Percentiles rank a stretch among this genome's conserved stretches.
Evolutionary conservation across 2,888 invertebrate species (phyloP).

Genomic region (Andricus quercusramuli): DNA sequence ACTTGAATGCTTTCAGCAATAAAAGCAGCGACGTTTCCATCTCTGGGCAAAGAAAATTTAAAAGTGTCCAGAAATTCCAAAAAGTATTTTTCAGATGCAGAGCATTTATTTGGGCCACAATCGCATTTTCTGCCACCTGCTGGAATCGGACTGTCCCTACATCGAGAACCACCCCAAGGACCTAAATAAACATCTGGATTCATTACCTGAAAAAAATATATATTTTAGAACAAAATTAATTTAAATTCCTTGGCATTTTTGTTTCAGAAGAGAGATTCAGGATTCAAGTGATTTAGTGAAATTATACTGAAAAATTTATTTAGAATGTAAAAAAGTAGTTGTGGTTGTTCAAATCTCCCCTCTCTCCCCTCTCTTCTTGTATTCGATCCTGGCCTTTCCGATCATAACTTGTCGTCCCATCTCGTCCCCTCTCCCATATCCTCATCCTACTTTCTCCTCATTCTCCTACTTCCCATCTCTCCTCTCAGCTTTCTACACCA

Average conservation of each 20-base stretch:
- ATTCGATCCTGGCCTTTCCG: too few relatives aligned
- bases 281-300: too few relatives aligned
- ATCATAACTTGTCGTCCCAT: too few relatives aligned
- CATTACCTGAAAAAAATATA: conserved; percentile 84
- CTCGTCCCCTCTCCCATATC: too few relatives aligned
- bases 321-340: too few relatives aligned
- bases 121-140: conserved; percentile 83
- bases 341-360: too few relatives aligned
- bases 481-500: too few relatives aligned
- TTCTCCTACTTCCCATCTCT: too few relatives aligned
- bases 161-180: conserved; percentile 92
- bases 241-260: not conserved
- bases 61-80: conserved; percentile 90
- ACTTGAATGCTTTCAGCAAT: conserved; percentile 97
- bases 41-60: conserved; percentile 86
- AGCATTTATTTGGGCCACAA: conserved; percentile 83
- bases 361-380: too few relatives aligned
- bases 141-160: conserved; percentile 93
- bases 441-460: too few relatives aligned
- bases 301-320: too few relatives aligned
- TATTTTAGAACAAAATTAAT: not conserved
- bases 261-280: not conserved
- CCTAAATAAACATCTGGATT: conserved; percentile 96
- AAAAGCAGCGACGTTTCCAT: conserved; percentile 90
- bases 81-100: conserved; percentile 89